These are phyloP conservation scores for Rousettus leschenaultii DNA, from an alignment of 2,113 vertebrate species.

Conservation along the genomic window DNA sequence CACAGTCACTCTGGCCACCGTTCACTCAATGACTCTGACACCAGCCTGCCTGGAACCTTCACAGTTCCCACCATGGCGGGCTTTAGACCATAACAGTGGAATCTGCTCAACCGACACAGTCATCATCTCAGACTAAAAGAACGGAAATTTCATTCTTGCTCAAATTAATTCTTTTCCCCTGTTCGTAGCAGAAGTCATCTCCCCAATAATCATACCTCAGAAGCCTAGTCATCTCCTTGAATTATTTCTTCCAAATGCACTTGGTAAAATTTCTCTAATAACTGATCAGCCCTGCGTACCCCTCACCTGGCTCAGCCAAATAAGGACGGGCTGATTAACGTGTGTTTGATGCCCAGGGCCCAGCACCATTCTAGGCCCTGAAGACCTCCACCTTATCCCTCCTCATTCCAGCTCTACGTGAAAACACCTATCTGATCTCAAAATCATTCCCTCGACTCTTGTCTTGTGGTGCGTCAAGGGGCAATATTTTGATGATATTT, in stretches of 20 bases:
- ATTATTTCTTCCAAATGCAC: neutral
- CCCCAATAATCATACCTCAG: neutral
- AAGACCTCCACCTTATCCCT: neutral
- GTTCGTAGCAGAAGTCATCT: too few species aligned
- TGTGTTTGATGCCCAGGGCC: neutral
- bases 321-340: neutral
- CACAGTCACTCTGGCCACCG: rapidly evolving
- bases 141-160: neutral
- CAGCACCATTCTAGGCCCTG: neutral
- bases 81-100: neutral
- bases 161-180: neutral
- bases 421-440: neutral
- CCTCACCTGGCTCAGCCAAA: neutral
- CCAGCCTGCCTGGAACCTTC: neutral
- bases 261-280: neutral
- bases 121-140: neutral
- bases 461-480: neutral
- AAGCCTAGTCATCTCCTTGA: neutral
- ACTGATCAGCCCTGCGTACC: neutral
- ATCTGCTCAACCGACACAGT: neutral
- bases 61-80: neutral
- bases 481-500: neutral
- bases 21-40: rapidly evolving
- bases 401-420: neutral
- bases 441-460: neutral